Conservation (phyloP, 2,113 vertebrate species). For the Aldabrachelys gigantea region DNA sequence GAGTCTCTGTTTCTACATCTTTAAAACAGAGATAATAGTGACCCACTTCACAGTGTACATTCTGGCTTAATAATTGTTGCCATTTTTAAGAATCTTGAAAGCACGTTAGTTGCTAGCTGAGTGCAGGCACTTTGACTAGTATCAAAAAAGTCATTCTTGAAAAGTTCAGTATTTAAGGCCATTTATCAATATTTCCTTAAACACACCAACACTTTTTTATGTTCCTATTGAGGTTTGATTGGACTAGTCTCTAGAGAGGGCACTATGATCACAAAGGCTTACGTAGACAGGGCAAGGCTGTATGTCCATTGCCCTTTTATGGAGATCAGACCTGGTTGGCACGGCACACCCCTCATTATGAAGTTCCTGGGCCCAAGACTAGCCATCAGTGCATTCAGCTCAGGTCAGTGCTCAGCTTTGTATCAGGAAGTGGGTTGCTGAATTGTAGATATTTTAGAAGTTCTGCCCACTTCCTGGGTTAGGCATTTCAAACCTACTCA, state of each 20-base stretch:
- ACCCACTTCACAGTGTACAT: not conserved
- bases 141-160: not conserved
- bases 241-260: not conserved
- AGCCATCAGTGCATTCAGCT: not conserved
- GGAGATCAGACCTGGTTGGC: not conserved
- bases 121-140: not conserved
- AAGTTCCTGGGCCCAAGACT: rapidly evolving
- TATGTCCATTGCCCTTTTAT: not conserved
- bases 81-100: not conserved
- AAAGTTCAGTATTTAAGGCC: not conserved
- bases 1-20: too few relatives aligned
- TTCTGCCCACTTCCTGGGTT: too few relatives aligned
- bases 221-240: too few relatives aligned
- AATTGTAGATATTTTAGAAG: not conserved
- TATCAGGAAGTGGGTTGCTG: not conserved
- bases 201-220: not conserved
- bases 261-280: not conserved
- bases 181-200: not conserved
- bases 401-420: rapidly evolving
- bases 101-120: not conserved
- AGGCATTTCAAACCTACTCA: too few relatives aligned
- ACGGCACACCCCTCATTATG: not conserved
- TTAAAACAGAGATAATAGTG: not conserved
- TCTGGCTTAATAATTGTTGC: not conserved
- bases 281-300: not conserved